Conservation (phyloP, 1,140 invertebrate species). For the Anastrepha ludens region DNA sequence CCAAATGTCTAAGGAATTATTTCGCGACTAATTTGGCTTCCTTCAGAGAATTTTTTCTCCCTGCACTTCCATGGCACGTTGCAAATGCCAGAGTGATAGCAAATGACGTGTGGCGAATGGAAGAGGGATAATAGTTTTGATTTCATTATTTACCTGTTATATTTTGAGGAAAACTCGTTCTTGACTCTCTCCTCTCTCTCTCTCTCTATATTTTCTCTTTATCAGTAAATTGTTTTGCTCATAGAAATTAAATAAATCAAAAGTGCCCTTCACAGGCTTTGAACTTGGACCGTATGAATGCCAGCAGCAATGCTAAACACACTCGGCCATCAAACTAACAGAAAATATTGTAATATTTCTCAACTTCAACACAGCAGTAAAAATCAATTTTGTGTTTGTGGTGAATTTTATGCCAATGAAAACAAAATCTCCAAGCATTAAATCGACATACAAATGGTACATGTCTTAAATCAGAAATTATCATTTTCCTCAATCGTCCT, state of each 20-base stretch:
- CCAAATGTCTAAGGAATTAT: constrained; percentile 53
- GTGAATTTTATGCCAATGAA: not conserved
- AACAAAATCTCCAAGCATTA: not conserved
- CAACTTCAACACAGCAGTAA: not conserved
- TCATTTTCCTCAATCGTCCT: too few species aligned
- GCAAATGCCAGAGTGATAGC: constrained; percentile 54
- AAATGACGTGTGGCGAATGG: constrained; percentile 58
- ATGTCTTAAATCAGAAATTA: not conserved
- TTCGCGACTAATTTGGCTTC: constrained; percentile 55
- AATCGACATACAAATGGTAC: not conserved
- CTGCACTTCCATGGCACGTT: constrained; percentile 54
- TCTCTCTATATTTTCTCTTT: too few species aligned
- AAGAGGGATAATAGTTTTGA: constrained; percentile 50
- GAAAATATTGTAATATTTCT: not conserved
- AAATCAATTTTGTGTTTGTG: not conserved
- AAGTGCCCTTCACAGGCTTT: not conserved
- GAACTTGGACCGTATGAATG: not conserved
- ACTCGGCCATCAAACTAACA: too few species aligned
- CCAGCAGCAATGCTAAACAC: too few species aligned
- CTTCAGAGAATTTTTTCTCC: constrained; percentile 56
- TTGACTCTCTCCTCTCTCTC: too few species aligned
- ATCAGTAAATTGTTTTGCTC: too few species aligned
- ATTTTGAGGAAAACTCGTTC: too few species aligned
- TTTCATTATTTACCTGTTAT: not conserved
- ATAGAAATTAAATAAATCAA: not conserved